phyloP scores from a whole-genome alignment of 2,888 invertebrate species.

The Rhagonycha lutea region DNA sequence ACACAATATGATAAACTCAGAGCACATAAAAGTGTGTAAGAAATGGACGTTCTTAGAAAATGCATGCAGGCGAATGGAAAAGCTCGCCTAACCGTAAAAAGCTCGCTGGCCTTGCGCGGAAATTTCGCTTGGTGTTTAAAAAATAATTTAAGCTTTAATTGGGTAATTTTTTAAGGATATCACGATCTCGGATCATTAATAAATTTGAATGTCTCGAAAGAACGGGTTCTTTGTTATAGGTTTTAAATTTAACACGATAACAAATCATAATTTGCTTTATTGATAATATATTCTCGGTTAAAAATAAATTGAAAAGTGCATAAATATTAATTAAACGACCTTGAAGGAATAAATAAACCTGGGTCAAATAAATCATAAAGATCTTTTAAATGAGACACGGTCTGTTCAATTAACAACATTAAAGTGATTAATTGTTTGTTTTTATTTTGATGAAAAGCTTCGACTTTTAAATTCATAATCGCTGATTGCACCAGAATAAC shows the following conservation, averaged over 20 bases:
- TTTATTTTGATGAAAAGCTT: constrained; percentile 2
- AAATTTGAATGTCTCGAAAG: not conserved
- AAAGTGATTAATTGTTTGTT: constrained; percentile 14
- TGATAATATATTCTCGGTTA: not conserved
- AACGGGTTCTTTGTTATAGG: not conserved
- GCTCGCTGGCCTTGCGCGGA: not conserved
- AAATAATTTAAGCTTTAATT: not conserved
- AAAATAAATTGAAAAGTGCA: not conserved
- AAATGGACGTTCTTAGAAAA: not conserved
- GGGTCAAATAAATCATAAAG: not conserved
- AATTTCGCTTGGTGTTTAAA: not conserved
- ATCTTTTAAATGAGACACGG: constrained; percentile 5
- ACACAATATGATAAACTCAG: not conserved
- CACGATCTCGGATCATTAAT: not conserved
- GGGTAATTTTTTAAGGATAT: not conserved
- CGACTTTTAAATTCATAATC: constrained; percentile 22
- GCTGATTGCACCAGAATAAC: constrained; percentile 17
- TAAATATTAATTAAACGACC: not conserved
- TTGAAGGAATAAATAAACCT: not conserved
- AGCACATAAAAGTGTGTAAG: not conserved
- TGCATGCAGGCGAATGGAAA: not conserved
- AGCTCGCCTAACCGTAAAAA: not conserved
- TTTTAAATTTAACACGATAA: not conserved
- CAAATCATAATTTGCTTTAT: not conserved
- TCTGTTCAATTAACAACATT: constrained; percentile 15